phyloP scores from a whole-genome alignment of 2,113 vertebrate species.

The Daphoenositta chrysoptera region DNA sequence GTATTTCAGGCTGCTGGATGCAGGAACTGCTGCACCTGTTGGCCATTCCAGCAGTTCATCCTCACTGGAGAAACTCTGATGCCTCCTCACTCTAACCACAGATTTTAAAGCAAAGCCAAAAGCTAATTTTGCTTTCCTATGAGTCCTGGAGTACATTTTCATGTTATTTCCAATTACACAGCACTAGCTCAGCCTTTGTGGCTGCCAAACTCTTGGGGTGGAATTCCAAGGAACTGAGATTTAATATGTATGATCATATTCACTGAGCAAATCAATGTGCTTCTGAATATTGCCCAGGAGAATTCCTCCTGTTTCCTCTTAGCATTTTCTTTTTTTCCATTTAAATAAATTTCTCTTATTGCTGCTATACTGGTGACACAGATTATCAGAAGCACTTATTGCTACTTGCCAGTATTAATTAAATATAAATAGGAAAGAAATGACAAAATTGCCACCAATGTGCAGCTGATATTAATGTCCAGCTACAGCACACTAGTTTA shows the following conservation, averaged over 20 bases:
- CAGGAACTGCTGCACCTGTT: not conserved
- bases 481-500: not conserved
- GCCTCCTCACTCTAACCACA: not conserved
- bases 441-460: not conserved
- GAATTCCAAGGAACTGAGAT: constrained; percentile 34
- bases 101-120: not conserved
- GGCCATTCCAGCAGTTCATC: not conserved
- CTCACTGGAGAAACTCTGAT: not conserved
- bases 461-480: not conserved
- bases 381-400: not conserved
- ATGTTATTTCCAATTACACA: not conserved
- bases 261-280: constrained; percentile 10
- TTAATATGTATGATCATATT: constrained; percentile 7
- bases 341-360: not conserved
- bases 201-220: not conserved
- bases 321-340: not conserved
- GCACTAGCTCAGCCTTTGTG: not conserved
- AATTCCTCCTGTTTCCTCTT: not conserved
- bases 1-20: not conserved
- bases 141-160: not conserved
- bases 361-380: not conserved
- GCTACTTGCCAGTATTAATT: not conserved
- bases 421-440: not conserved
- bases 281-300: not conserved
- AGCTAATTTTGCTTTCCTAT: not conserved